These are phyloP conservation scores for Astreopora myriophthalma DNA, from an alignment of 64 coral and sea anemone genomes.

Conservation along the genomic window DNA sequence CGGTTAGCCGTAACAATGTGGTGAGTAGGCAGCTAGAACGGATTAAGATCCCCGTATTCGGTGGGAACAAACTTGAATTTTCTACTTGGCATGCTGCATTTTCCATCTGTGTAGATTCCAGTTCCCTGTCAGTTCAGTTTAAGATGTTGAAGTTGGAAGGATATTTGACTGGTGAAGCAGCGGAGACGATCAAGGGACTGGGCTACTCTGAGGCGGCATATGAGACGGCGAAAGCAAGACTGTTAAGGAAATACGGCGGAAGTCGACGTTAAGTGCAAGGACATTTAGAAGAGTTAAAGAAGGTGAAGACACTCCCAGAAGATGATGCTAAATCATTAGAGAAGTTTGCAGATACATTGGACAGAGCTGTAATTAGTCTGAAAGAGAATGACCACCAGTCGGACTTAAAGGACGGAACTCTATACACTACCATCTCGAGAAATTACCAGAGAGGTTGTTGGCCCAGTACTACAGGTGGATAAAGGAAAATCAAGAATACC, in stretches of 20 bases:
- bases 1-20: too few species aligned
- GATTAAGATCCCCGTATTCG: constrained; percentile 38
- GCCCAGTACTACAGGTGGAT: constrained; percentile 1
- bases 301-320: constrained; percentile 41
- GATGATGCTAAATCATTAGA: constrained; percentile 54
- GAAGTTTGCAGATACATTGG: constrained; percentile 64
- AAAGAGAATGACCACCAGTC: neutral
- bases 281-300: constrained; percentile 58
- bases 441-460: neutral
- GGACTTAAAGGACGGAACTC: neutral
- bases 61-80: constrained; percentile 26
- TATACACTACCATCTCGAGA: neutral
- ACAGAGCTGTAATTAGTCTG: constrained; percentile 50
- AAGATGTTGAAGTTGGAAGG: constrained; percentile 31
- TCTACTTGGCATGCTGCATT: neutral
- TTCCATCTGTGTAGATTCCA: constrained; percentile 31
- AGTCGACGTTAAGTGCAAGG: constrained; percentile 67
- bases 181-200: constrained; percentile 18
- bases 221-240: neutral
- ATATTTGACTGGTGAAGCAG: neutral
- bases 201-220: constrained; percentile 57
- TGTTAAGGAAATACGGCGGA: constrained; percentile 53
- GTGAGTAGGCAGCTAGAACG: constrained; percentile 10
- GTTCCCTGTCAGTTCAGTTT: constrained; percentile 11
- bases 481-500: constrained; percentile 22